These are phyloP conservation scores for Meda fulgida DNA, from an alignment of 2,797 vertebrate species.

Conservation along the genomic window DNA sequence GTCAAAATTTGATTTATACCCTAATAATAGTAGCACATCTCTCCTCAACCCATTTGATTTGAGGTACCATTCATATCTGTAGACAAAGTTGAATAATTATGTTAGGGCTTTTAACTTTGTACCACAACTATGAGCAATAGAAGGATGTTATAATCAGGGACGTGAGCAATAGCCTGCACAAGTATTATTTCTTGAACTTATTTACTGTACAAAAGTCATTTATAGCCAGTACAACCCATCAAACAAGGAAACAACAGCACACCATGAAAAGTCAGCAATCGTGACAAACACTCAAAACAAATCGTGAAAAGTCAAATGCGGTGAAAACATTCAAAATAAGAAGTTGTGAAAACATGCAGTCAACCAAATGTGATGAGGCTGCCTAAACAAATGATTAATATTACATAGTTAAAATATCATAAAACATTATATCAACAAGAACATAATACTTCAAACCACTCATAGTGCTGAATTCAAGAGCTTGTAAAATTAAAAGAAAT, in stretches of 20 bases:
- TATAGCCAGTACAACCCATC: constrained; percentile 38
- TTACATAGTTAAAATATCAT: constrained; percentile 57
- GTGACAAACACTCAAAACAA: constrained; percentile 46
- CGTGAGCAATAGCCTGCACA: background rate
- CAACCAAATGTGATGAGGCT: constrained; percentile 41
- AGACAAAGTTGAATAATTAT: background rate
- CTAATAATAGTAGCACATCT: background rate
- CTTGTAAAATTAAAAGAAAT: constrained; percentile 23
- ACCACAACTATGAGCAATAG: background rate
- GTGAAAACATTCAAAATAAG: constrained; percentile 28
- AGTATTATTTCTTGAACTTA: constrained; percentile 4
- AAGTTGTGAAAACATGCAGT: constrained; percentile 67
- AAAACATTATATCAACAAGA: constrained; percentile 64
- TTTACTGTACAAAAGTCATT: constrained; percentile 45
- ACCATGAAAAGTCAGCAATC: constrained; percentile 35
- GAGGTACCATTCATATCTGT: background rate
- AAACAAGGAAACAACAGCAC: constrained; percentile 26
- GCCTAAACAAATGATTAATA: constrained; percentile 50
- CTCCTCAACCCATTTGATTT: background rate
- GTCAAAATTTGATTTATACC: background rate
- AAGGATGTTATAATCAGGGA: background rate
- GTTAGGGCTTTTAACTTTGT: background rate
- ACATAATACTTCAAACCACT: constrained; percentile 45
- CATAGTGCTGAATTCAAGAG: constrained; percentile 23
- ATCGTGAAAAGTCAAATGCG: constrained; percentile 4